Evolutionary conservation across 2,797 vertebrate species (phyloP).

Genomic region (Tympanoctomys barrerae): DNA sequence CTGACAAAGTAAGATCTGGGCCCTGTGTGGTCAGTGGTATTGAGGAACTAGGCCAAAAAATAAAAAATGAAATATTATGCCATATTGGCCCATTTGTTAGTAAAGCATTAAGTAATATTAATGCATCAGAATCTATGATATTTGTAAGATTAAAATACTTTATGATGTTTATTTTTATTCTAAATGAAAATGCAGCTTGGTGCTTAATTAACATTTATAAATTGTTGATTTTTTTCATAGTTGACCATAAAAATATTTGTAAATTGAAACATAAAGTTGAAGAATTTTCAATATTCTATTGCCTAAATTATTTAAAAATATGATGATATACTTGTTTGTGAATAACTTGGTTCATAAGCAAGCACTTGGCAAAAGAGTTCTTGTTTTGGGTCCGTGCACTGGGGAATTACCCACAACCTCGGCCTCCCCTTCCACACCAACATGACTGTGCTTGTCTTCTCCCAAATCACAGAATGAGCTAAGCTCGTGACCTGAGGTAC

Average conservation of each 20-base stretch:
- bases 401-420: background rate
- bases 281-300: background rate
- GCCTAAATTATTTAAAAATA: background rate
- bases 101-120: background rate
- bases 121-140: background rate
- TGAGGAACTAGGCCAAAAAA: background rate
- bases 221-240: background rate
- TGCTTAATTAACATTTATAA: constrained; percentile 15
- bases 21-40: background rate
- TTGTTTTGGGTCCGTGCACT: background rate
- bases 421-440: background rate
- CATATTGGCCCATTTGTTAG: background rate
- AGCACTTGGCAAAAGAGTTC: background rate
- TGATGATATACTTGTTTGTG: background rate
- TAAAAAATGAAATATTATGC: background rate
- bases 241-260: constrained; percentile 16
- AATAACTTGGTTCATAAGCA: background rate
- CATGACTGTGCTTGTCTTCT: background rate
- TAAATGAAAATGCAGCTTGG: background rate
- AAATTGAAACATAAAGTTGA: constrained; percentile 4
- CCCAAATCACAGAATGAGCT: background rate
- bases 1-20: background rate
- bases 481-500: background rate
- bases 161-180: background rate
- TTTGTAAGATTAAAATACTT: background rate